Conservation (phyloP, 2,113 vertebrate species). For the Apodemus sylvaticus region DNA sequence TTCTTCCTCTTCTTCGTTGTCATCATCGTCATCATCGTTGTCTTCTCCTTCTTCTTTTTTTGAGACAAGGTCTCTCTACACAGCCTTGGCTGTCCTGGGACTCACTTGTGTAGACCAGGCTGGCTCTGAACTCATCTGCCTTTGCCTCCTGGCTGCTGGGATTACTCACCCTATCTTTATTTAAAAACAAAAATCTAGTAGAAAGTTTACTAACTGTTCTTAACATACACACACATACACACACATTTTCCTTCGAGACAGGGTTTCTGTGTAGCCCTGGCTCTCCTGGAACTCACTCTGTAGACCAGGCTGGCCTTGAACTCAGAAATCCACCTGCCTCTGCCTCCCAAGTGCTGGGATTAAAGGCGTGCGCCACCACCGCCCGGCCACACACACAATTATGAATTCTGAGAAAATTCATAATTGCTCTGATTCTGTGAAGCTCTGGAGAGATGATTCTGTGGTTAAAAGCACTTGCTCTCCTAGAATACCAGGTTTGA, state of each 20-base stretch:
- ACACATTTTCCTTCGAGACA: no score
- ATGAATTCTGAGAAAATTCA: not conserved
- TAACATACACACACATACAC: no score
- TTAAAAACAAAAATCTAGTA: not conserved
- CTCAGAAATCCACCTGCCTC: no score
- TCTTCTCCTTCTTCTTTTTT: not conserved
- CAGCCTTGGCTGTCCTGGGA: not conserved
- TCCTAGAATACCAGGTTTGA: not conserved
- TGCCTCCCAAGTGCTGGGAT: no score
- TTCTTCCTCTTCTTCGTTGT: not conserved
- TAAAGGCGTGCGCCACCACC: no score
- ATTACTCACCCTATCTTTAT: not conserved
- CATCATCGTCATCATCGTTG: no score
- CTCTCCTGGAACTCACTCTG: no score
- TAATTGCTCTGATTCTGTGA: not conserved
- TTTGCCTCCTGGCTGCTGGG: not conserved
- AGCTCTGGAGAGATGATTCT: not conserved
- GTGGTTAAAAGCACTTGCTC: not conserved
- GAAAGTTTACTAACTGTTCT: not conserved
- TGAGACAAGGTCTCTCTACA: not conserved
- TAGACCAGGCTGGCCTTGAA: no score
- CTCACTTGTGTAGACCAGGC: not conserved
- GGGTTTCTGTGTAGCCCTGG: no score
- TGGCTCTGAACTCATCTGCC: not conserved
- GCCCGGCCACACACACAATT: not conserved